Evolutionary conservation across 2,888 invertebrate genomes (phyloP), one percentile per base, ranked within the genome.

Genomic region (Acronicta psi): DNA sequence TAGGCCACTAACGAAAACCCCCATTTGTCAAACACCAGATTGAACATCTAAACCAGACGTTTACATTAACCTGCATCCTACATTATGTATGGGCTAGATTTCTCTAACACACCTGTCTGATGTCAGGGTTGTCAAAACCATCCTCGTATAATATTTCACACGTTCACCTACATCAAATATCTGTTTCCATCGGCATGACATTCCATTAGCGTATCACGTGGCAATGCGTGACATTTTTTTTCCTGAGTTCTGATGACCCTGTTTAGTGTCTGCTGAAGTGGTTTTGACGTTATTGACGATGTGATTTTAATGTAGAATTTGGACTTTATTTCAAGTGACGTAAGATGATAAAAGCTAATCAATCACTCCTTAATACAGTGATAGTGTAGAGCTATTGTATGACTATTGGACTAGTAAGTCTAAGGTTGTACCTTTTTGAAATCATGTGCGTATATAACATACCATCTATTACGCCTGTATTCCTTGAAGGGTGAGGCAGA

Each of bases 61-160:
- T 42, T 47, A 40, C 17, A 40, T 66, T 38, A 41, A 43, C 29
- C 43, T 43, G 23, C 25, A 50, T 9, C 9, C 37, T 41, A 38
- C 14, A 59, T 68, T 36, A 61, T 36, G 40, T 18, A 47, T 43
- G 44, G 36, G 52, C 49, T 52, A 46, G 41, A 54, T 46, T 55
- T 58, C 41, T 45, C 44, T 44, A 18, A 37, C 6, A 29, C 50
- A 50, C 52, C 50, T 64, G 59, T 43, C 41, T 51, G 18, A 51
- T 20, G 10, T 29, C 44, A 56, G 36, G 37, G 47, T 66, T 76
- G 84, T 84, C 84, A 77, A 51, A 76, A 62, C 18, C 79, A 82
- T 83, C 73, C 64, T 16, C 38, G 62, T 72, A 71, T 79, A 79
- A 84, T 84, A 80, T 77, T 67, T 84, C 84, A 83, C 67, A 56